Evolutionary conservation across 2,113 vertebrate genomes (phyloP).

Genomic region (Clarias magur): DNA sequence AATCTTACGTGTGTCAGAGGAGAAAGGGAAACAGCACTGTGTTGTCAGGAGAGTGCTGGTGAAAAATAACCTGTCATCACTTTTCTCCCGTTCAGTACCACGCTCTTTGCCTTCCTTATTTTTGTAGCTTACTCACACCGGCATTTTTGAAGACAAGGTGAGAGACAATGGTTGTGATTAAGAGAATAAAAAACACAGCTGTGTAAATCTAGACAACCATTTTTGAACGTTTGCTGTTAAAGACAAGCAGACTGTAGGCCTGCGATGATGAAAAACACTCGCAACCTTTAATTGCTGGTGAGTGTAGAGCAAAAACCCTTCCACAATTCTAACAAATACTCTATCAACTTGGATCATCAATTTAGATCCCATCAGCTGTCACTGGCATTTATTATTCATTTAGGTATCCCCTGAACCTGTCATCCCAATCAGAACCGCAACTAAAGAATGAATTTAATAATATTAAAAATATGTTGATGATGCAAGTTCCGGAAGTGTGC

Average conservation of each 20-base stretch:
- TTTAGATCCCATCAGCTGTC: not conserved
- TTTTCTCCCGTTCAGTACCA: constrained; percentile 50
- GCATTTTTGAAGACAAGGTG: constrained; percentile 31
- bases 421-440: not conserved
- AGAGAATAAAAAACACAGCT: not conserved
- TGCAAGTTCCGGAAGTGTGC: not conserved
- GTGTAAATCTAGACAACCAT: not conserved
- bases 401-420: not conserved
- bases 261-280: not conserved
- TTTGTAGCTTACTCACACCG: constrained; percentile 37
- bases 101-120: constrained; percentile 38
- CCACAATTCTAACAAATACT: too few species aligned
- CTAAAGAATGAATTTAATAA: not conserved
- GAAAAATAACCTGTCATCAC: constrained; percentile 82
- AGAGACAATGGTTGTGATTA: constrained; percentile 11
- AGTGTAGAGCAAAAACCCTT: not conserved
- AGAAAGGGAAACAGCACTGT: constrained; percentile 71
- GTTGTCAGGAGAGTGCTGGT: constrained; percentile 70
- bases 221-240: not conserved
- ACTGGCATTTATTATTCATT: not conserved
- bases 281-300: not conserved
- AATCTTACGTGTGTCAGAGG: constrained; percentile 70
- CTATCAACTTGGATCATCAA: not conserved
- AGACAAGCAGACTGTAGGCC: not conserved
- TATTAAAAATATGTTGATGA: not conserved